Base-by-base conservation (phyloP, 2,113 vertebrate genomes). In the Thunnus maccoyii region DNA sequence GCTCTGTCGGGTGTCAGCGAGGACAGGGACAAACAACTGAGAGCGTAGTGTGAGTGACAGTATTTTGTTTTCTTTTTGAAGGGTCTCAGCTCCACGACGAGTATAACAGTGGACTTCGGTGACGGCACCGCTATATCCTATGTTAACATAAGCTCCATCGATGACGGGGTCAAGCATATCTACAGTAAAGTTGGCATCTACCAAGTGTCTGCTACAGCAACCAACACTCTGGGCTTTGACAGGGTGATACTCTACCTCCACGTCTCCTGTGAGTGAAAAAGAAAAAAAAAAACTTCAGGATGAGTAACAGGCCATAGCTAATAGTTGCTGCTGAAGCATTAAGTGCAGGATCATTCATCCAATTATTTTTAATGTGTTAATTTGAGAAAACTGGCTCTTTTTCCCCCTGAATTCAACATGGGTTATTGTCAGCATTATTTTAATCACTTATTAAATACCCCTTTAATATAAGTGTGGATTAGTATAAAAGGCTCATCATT, bases 131-230 rank as follows among this genome's bases (percentile, higher is more conserved):
- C 97, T 0, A 95, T 97, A 56, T 97, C 97, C 0, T 98, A 97
- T 0, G 96, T 96, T 52, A 98, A 98, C 82, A 95, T 97, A 69
- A 98, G 96, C 91, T 97, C 96, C 2, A 97, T 95, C 36, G 97
- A 98, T 30, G 97, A 97, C 11, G 97, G 97, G 9, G 95, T 98
- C 94, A 97, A 95, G 71, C 97, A 98, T 1, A 72, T 95, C 83
- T 98, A 97, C 91, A 95, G 95, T 83, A 97, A 94, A 0, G 97
- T 97, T 85, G 97, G 97, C 79, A 97, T 98, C 91, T 98, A 97
- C 87, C 95, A 96, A 68, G 97, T 99, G 76, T 94, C 95, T 0
- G 96, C 95, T 3, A 94, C 94, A 64, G 97, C 97, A 66, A 95
- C 95, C 93, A 99, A 98, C 93, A 93, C 89, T 66, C 95, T 98